Conservation (phyloP, 2,113 vertebrate species). For the Gulo gulo region DNA sequence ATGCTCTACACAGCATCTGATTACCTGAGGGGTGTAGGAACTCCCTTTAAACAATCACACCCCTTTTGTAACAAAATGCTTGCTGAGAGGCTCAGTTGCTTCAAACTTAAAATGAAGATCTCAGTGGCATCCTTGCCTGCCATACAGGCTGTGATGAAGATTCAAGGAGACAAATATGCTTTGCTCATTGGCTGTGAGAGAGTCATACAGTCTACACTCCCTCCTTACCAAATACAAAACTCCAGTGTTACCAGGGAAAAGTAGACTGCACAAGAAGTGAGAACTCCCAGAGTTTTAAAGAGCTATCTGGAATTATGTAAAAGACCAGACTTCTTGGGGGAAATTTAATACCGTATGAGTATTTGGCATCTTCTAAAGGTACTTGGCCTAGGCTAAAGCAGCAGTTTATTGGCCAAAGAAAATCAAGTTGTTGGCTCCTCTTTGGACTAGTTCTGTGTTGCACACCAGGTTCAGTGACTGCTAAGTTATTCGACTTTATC, state of each 20-base stretch:
- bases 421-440: background rate
- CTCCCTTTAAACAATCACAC: background rate
- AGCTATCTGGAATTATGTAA: background rate
- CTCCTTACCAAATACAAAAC: background rate
- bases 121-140: background rate
- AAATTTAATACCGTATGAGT: background rate
- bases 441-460: background rate
- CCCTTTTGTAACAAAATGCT: background rate
- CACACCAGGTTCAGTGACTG: background rate
- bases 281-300: background rate
- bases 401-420: background rate
- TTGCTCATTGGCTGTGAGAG: background rate
- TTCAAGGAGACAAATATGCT: background rate
- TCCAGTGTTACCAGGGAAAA: background rate
- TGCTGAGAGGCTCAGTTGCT: background rate
- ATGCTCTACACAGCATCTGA: background rate
- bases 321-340: background rate
- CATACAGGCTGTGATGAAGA: background rate
- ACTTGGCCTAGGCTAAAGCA: background rate
- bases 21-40: background rate
- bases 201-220: rapidly evolving
- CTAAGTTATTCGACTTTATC: background rate
- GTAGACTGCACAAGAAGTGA: background rate
- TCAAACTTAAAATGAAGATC: background rate
- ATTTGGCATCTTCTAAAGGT: constrained; percentile 15